Evolutionary conservation across 2,888 invertebrate genomes (phyloP).

Genomic region (Melieria crassipennis): DNA sequence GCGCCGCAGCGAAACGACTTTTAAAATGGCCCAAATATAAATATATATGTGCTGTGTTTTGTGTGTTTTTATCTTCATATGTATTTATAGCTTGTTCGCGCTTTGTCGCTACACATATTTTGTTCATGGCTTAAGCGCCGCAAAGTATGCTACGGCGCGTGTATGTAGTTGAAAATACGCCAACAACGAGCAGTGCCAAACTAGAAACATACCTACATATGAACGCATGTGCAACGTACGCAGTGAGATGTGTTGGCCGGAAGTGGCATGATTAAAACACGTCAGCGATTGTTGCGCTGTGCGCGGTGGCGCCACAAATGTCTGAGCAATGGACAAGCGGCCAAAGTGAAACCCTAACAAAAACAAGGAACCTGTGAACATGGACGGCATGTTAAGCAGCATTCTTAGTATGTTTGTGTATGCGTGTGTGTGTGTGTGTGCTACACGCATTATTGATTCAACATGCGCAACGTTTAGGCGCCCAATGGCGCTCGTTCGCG

Average conservation of each 20-base stretch:
- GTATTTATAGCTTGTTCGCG: too few species aligned
- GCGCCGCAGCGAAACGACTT: too few species aligned
- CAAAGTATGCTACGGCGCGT: constrained; percentile 6
- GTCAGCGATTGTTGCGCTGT: background rate
- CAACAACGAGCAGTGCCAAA: background rate
- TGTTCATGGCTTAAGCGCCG: background rate
- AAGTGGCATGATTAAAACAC: constrained; percentile 30
- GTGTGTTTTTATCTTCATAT: background rate
- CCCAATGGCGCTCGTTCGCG: constrained; percentile 4
- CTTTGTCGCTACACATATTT: too few species aligned
- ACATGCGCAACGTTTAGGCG: constrained; percentile 27
- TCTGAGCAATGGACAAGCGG: background rate
- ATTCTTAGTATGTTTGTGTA: background rate
- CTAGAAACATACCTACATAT: too few species aligned
- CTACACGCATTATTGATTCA: constrained; percentile 25
- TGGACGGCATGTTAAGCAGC: constrained; percentile 4
- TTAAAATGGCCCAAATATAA: too few species aligned
- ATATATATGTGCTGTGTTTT: background rate
- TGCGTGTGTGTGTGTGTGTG: background rate
- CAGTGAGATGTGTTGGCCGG: constrained; percentile 12
- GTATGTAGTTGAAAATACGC: background rate
- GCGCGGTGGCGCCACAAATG: background rate
- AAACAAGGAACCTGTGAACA: constrained; percentile 10
- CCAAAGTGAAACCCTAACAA: too few species aligned
- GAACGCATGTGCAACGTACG: background rate